These are phyloP conservation scores for Elysia crispata DNA, from an alignment of 2,888 invertebrate genomes.

Conservation along the genomic window DNA sequence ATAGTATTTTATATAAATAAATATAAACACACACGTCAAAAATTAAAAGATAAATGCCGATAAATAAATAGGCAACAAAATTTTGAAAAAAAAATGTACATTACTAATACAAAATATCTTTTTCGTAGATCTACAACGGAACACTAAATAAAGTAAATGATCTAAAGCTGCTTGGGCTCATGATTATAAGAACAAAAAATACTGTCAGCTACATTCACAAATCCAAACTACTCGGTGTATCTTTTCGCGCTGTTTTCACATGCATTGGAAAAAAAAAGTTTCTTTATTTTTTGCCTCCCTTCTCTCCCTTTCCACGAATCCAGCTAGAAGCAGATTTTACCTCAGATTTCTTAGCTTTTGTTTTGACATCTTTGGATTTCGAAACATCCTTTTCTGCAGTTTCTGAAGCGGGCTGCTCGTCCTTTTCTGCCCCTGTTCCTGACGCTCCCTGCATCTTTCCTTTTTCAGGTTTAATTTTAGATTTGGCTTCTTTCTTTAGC, in stretches of 20 bases:
- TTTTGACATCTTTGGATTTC: constrained; percentile 3
- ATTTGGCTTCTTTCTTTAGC: constrained; percentile 33
- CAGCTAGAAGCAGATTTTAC: background rate
- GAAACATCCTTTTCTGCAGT: constrained; percentile 19
- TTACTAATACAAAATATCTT: too few relatives aligned
- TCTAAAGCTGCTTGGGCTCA: too few relatives aligned
- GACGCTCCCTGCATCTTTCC: background rate
- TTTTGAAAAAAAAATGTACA: too few relatives aligned
- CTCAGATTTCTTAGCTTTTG: constrained; percentile 25
- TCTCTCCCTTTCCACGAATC: background rate
- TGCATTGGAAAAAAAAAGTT: background rate
- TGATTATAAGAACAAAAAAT: too few relatives aligned
- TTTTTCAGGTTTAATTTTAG: constrained; percentile 12
- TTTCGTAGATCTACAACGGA: too few relatives aligned
- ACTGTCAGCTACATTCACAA: too few relatives aligned
- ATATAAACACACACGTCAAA: background rate
- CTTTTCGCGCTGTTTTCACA: too few relatives aligned
- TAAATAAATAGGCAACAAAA: too few relatives aligned
- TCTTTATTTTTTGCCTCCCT: background rate
- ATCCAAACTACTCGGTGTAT: too few relatives aligned
- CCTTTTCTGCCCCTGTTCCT: constrained; percentile 23
- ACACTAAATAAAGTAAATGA: too few relatives aligned
- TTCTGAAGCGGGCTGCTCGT: constrained; percentile 15
- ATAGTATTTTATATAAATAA: background rate
- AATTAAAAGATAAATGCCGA: too few relatives aligned